A percentile compares a stretch with the other conserved stretches of the same genome.
These are phyloP conservation scores for Eupsilia transversa DNA, from an alignment of 2,888 invertebrate genomes.

Conservation along the genomic window DNA sequence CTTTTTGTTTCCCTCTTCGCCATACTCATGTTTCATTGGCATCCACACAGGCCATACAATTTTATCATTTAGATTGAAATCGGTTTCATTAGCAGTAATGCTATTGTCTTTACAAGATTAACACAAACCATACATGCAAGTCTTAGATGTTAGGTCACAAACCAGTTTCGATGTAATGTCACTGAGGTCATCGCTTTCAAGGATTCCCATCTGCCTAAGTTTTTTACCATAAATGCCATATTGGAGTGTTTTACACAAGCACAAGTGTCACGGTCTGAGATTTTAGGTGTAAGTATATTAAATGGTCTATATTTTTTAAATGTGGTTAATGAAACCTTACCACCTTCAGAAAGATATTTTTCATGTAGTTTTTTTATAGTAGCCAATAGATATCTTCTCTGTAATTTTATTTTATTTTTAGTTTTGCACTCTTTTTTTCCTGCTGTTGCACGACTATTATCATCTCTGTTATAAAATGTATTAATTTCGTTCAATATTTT, in stretches of 20 bases:
- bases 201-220: neutral
- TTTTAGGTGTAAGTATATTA: conserved; percentile 2
- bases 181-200: conserved; percentile 1
- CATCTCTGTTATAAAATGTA: neutral
- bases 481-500: neutral
- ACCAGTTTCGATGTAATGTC: conserved; percentile 2
- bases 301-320: conserved; percentile 7
- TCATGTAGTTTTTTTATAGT: neutral
- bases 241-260: conserved; percentile 7
- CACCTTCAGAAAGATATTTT: conserved; percentile 7
- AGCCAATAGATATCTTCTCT: conserved; percentile 4
- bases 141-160: conserved; percentile 8
- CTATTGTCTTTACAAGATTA: conserved; percentile 2
- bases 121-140: conserved; percentile 3
- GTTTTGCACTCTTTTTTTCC: conserved; percentile 2
- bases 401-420: conserved; percentile 1
- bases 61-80: conserved; percentile 15
- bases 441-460: neutral
- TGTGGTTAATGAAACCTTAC: conserved; percentile 2
- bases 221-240: conserved; percentile 4
- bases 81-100: conserved; percentile 1
- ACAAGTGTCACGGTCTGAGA: neutral
- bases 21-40: conserved; percentile 11
- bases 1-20: conserved; percentile 10
- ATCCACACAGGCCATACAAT: conserved; percentile 18